Conservation (phyloP, 2,888 invertebrate genomes). For the Spatulosminthurus flaviceps region DNA sequence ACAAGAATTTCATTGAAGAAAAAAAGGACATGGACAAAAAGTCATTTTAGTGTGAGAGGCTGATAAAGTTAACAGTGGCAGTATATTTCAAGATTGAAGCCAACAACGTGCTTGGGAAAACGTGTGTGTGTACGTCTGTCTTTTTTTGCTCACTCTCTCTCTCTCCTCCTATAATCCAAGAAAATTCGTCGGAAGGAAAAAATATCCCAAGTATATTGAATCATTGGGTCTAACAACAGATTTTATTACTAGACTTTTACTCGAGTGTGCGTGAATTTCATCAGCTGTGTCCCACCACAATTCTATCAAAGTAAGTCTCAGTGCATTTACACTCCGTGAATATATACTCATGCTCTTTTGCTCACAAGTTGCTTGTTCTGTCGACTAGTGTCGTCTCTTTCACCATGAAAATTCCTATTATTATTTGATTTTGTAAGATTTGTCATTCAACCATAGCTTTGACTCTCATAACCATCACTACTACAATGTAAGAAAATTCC, state of each 20-base stretch:
- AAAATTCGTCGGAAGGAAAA: not conserved
- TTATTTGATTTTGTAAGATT: conserved; percentile 2
- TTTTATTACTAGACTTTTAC: not conserved
- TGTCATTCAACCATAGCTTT: not conserved
- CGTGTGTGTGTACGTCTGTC: not conserved
- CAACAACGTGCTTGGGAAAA: not conserved
- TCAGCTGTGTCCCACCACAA: not conserved
- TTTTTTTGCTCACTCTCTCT: not conserved
- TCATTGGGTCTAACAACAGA: not conserved
- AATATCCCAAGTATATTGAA: not conserved
- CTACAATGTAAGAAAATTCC: not conserved
- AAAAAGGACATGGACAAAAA: conserved; percentile 20
- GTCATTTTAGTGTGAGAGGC: conserved; percentile 34
- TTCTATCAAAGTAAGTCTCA: not conserved
- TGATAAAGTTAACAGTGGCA: conserved; percentile 22
- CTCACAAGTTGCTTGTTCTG: not conserved
- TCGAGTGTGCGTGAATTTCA: not conserved
- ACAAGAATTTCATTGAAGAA: conserved; percentile 22
- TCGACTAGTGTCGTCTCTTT: not conserved
- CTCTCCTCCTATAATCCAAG: not conserved
- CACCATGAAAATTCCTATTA: not conserved
- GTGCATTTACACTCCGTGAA: not conserved
- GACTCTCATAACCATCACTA: not conserved
- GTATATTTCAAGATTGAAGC: not conserved
- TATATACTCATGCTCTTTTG: not conserved